A percentile compares a stretch with the other conserved stretches of the same genome.
These are phyloP conservation scores for Amblyopsis hoosieri DNA, from an alignment of 2,797 vertebrate species.

Conservation along the genomic window DNA sequence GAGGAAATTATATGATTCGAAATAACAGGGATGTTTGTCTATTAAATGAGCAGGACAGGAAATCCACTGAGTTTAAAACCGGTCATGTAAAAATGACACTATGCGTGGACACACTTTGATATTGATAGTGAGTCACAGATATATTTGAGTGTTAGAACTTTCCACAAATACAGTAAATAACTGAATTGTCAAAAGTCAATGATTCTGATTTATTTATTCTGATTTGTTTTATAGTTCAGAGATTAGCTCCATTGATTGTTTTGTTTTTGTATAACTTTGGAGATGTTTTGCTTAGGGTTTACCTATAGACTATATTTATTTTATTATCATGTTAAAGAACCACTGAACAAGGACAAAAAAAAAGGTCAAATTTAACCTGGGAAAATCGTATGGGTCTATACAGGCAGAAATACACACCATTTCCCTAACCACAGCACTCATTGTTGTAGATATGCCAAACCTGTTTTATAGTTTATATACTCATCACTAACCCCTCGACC, in stretches of 20 bases:
- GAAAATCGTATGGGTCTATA: conserved; percentile 12
- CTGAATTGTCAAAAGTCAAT: background rate
- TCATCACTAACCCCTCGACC: conserved; percentile 63
- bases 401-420: conserved; percentile 9
- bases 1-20: conserved; percentile 65
- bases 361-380: background rate
- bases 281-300: background rate
- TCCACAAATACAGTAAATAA: no score
- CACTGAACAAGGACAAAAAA: conserved; percentile 11
- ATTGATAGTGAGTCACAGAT: background rate
- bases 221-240: background rate
- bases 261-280: background rate
- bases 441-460: conserved; percentile 43
- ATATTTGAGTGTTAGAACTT: no score
- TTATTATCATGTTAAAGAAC: background rate
- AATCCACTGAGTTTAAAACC: conserved; percentile 39
- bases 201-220: no score
- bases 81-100: conserved; percentile 6
- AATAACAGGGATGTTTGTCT: conserved; percentile 65
- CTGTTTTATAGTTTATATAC: conserved; percentile 35
- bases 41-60: conserved; percentile 63
- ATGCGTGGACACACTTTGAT: conserved; percentile 6
- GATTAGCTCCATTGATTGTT: background rate
- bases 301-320: conserved; percentile 10
- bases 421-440: conserved; percentile 37